phyloP scores from a whole-genome alignment of 2,888 invertebrate genomes.

The Cataglyphis cursor region DNA sequence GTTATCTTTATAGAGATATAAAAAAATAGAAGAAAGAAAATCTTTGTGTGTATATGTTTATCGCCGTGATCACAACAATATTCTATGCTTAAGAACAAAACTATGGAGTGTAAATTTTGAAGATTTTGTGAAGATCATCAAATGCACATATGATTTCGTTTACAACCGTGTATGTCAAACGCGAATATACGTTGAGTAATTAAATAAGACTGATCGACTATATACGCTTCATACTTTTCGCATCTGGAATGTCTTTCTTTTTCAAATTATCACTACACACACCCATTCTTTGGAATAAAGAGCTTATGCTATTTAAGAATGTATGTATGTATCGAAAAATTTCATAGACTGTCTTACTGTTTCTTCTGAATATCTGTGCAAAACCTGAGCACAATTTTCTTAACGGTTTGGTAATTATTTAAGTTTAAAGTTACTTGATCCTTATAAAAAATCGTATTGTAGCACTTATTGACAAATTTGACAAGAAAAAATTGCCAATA shows the following conservation, averaged over 20 bases:
- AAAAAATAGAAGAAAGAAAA: neutral
- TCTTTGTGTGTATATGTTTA: neutral
- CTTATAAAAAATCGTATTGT: too few relatives aligned
- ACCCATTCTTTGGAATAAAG: constrained; percentile 13
- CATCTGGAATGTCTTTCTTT: neutral
- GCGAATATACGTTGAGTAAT: neutral
- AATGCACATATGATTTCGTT: neutral
- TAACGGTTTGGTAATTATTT: too few relatives aligned
- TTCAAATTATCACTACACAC: neutral
- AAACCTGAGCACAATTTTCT: too few relatives aligned
- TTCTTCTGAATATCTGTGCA: too few relatives aligned
- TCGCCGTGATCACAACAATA: neutral
- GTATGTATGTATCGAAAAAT: too few relatives aligned
- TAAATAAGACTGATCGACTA: neutral
- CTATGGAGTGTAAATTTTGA: neutral
- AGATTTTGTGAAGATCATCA: neutral
- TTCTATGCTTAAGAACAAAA: neutral
- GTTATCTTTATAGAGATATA: neutral
- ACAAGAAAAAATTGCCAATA: too few relatives aligned
- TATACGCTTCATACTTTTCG: neutral
- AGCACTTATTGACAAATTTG: too few relatives aligned
- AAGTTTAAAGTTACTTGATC: too few relatives aligned
- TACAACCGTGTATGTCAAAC: neutral
- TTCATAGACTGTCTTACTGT: too few relatives aligned
- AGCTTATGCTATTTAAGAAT: neutral